These are phyloP conservation scores for Agonopterix alstromeriana DNA, from an alignment of 2,888 invertebrate species.

Conservation along the genomic window DNA sequence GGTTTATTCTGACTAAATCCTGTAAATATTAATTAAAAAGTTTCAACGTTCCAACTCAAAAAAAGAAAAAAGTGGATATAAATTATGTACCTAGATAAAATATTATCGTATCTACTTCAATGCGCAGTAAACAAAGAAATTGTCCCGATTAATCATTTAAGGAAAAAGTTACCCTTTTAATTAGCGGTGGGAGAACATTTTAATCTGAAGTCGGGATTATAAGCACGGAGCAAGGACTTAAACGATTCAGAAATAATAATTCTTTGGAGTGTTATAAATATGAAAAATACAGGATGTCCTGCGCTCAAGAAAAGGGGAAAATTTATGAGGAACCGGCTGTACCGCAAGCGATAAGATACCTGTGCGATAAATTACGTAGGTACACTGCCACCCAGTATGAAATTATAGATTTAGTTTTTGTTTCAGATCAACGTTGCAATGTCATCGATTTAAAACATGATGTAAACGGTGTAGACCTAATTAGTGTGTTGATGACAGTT, in stretches of 20 bases:
- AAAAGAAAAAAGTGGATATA: too few relatives aligned
- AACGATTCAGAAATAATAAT: conserved; percentile 75
- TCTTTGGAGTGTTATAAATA: conserved; percentile 71
- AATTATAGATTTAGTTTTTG: too few relatives aligned
- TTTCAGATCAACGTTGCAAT: too few relatives aligned
- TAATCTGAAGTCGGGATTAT: conserved; percentile 67
- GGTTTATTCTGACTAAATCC: too few relatives aligned
- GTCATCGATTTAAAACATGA: too few relatives aligned
- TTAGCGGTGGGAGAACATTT: conserved; percentile 62
- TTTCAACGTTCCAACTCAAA: too few relatives aligned
- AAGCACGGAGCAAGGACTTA: conserved; percentile 70
- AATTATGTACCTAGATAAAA: too few relatives aligned
- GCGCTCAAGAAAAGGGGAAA: conserved; percentile 34
- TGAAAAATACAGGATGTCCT: conserved; percentile 58
- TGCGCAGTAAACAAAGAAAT: conserved; percentile 21
- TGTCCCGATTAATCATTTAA: conserved; percentile 56
- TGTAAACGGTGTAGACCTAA: too few relatives aligned
- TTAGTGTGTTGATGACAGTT: conserved; percentile 15
- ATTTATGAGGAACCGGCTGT: conserved; percentile 19
- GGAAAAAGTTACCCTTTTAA: conserved; percentile 69
- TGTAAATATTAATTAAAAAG: too few relatives aligned
- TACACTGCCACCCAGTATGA: too few relatives aligned
- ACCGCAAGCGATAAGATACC: conserved; percentile 18
- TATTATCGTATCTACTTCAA: conserved; percentile 4
- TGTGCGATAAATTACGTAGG: too few relatives aligned